A percentile compares a stretch with the other conserved stretches of the same genome.
These are phyloP conservation scores for Ridgeia piscesae DNA, from an alignment of 1,140 invertebrate genomes.

Conservation along the genomic window DNA sequence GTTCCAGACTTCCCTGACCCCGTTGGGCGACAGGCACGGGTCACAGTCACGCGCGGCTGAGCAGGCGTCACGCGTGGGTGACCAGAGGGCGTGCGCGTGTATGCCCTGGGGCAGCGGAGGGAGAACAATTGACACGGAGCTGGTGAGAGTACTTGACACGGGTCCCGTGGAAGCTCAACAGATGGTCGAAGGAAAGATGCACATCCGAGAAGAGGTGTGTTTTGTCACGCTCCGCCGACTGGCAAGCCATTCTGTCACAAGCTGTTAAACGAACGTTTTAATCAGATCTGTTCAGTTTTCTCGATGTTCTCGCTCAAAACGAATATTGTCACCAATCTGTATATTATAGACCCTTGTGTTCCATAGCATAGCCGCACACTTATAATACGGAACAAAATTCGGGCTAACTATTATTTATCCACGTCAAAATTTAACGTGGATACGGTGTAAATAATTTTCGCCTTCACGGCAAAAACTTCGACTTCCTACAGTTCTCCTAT, in stretches of 20 bases:
- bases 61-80: background rate
- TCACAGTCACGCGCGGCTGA: background rate
- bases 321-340: too few relatives aligned
- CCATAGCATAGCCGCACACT: too few relatives aligned
- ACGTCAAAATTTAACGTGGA: too few relatives aligned
- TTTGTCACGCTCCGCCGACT: background rate
- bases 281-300: background rate
- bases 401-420: too few relatives aligned
- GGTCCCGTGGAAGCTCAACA: background rate
- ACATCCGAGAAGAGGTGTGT: background rate
- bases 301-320: background rate
- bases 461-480: too few relatives aligned
- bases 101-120: background rate
- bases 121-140: background rate
- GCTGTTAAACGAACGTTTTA: background rate
- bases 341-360: too few relatives aligned
- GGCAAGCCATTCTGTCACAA: background rate
- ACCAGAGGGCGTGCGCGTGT: background rate
- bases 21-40: background rate
- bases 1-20: background rate
- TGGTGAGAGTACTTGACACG: background rate
- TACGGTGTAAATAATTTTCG: too few relatives aligned
- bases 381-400: too few relatives aligned
- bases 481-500: too few relatives aligned
- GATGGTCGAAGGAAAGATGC: background rate